Evolutionary conservation across 2,888 invertebrate genomes (phyloP).

Genomic region (Papilio demoleus): DNA sequence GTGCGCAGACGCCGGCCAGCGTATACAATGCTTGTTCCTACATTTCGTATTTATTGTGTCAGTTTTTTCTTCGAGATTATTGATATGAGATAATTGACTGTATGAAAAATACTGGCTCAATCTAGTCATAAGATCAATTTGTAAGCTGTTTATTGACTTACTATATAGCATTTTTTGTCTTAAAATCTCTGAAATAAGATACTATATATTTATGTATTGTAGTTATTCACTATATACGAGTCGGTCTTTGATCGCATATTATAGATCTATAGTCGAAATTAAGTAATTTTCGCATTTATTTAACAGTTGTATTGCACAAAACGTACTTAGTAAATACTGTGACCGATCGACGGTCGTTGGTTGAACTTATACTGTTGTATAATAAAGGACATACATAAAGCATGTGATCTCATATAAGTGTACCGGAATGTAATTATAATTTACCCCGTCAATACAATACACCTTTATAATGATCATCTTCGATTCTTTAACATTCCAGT

Average conservation of each 20-base stretch:
- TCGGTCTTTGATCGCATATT: slow-evolving; percentile 61
- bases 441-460: slow-evolving; percentile 60
- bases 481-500: slow-evolving; percentile 76
- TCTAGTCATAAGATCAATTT: slow-evolving; percentile 83
- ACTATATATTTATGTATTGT: slow-evolving; percentile 57
- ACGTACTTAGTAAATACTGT: slow-evolving; percentile 75
- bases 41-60: slow-evolving; percentile 78
- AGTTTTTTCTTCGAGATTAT: slow-evolving; percentile 69
- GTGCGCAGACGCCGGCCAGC: not conserved
- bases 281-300: slow-evolving; percentile 73
- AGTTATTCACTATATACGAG: slow-evolving; percentile 58
- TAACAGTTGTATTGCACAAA: slow-evolving; percentile 78
- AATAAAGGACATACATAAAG: slow-evolving; percentile 64
- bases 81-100: slow-evolving; percentile 64
- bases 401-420: slow-evolving; percentile 76
- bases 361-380: slow-evolving; percentile 54
- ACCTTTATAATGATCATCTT: slow-evolving; percentile 54
- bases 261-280: slow-evolving; percentile 63
- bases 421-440: slow-evolving; percentile 54
- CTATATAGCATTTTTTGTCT: slow-evolving; percentile 63
- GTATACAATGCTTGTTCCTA: slow-evolving; percentile 64
- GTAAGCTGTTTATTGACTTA: slow-evolving; percentile 73
- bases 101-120: slow-evolving; percentile 79
- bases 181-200: slow-evolving; percentile 71
- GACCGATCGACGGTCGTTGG: slow-evolving; percentile 62